phyloP scores from a whole-genome alignment of 2,113 vertebrate genomes.

The Cyanocitta stelleri region DNA sequence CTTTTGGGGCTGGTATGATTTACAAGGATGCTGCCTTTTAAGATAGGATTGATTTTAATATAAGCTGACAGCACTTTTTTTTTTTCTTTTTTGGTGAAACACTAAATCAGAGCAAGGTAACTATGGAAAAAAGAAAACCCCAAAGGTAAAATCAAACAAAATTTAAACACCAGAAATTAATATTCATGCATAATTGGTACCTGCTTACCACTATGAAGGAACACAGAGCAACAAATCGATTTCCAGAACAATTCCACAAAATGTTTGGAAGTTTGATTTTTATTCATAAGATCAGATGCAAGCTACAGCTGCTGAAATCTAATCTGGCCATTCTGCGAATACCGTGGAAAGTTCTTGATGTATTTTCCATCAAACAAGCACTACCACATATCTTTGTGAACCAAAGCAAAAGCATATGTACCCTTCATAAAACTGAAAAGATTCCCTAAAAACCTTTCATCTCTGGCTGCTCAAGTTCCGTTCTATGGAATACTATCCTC shows the following conservation, averaged over 20 bases:
- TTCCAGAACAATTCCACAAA: constrained; percentile 3
- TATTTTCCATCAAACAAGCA: neutral
- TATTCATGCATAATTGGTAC: neutral
- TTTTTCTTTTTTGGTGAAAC: neutral
- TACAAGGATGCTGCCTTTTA: constrained; percentile 60
- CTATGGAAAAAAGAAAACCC: neutral
- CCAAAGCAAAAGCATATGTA: neutral
- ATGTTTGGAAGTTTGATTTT: constrained; percentile 10
- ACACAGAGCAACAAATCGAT: neutral
- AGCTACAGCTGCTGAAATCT: neutral
- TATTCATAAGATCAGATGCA: neutral
- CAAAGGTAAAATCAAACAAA: neutral
- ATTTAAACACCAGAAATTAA: neutral
- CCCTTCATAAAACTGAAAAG: neutral
- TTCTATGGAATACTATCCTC: neutral
- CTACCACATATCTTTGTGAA: neutral
- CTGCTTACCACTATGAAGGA: neutral
- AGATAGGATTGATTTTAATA: constrained; percentile 50
- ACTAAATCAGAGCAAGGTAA: constrained; percentile 19
- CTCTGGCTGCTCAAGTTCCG: neutral
- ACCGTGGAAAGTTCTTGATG: constrained; percentile 16
- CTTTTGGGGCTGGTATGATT: constrained; percentile 41
- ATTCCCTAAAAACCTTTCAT: neutral
- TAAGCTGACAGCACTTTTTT: neutral
- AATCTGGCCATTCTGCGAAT: neutral